These are phyloP conservation scores for Tachycineta bicolor DNA, from an alignment of 2,113 vertebrate genomes.

Conservation along the genomic window DNA sequence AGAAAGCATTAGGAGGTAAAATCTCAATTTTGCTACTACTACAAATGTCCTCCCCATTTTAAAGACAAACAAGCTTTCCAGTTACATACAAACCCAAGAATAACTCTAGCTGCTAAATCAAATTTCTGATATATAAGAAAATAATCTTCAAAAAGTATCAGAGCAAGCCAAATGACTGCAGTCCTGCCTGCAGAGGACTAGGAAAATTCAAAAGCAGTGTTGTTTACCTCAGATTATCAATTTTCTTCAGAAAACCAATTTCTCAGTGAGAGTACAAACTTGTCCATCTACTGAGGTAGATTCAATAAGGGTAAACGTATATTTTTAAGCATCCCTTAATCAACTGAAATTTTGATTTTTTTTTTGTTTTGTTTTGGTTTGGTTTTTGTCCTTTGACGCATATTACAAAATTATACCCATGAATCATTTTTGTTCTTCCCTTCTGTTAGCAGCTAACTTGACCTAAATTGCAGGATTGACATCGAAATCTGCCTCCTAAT, in stretches of 20 bases:
- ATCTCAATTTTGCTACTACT: not conserved
- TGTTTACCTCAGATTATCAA: not conserved
- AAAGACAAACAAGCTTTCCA: not conserved
- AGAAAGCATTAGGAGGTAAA: not conserved
- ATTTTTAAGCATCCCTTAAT: not conserved
- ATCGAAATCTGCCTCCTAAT: not conserved
- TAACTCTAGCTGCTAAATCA: not conserved
- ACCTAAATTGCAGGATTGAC: not conserved
- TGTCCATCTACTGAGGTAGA: not conserved
- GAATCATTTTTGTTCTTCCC: not conserved
- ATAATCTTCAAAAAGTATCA: not conserved
- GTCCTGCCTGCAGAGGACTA: not conserved
- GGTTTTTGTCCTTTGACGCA: not conserved
- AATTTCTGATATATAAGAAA: not conserved
- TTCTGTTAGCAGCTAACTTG: not conserved
- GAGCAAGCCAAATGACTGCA: not conserved
- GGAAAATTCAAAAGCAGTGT: not conserved
- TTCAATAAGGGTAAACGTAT: not conserved
- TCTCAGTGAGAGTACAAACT: not conserved
- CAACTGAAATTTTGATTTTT: not conserved
- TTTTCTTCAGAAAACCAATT: not conserved
- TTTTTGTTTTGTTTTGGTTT: fast-evolving
- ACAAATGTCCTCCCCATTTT: not conserved
- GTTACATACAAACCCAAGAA: not conserved
- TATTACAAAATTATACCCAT: not conserved